Evolutionary conservation across 1,140 invertebrate genomes (phyloP).

Genomic region (Drosophila nebulosa): DNA sequence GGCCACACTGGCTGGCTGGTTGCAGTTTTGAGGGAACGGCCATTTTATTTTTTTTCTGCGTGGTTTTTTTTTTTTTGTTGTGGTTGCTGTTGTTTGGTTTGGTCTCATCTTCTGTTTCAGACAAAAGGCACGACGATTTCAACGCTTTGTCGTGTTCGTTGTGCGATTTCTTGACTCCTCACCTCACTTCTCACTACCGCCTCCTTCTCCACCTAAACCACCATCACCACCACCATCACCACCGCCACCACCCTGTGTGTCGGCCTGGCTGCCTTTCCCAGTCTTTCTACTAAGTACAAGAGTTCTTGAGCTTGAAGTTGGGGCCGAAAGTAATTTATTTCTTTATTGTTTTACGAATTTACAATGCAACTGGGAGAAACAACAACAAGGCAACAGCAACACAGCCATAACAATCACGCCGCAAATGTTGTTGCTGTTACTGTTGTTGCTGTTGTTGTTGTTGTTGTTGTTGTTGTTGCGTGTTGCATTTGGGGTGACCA

Average conservation of each 20-base stretch:
- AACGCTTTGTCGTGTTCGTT: slow-evolving; percentile 79
- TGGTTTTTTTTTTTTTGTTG: slow-evolving; percentile 31
- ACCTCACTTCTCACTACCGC: neutral
- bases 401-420: slow-evolving; percentile 77
- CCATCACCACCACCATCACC: neutral
- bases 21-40: slow-evolving; percentile 60
- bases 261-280: slow-evolving; percentile 15
- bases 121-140: slow-evolving; percentile 79
- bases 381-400: slow-evolving; percentile 52
- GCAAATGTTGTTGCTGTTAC: slow-evolving; percentile 53
- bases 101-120: slow-evolving; percentile 35
- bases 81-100: slow-evolving; percentile 14
- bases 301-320: slow-evolving; percentile 73
- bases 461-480: slow-evolving; percentile 47
- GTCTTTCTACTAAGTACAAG: slow-evolving; percentile 51
- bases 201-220: neutral
- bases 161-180: slow-evolving; percentile 14
- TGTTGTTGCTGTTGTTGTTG: slow-evolving; percentile 52
- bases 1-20: slow-evolving; percentile 66
- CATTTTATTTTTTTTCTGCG: slow-evolving; percentile 48
- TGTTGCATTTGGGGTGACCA: slow-evolving; percentile 78
- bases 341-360: slow-evolving; percentile 81
- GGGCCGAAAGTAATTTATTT: slow-evolving; percentile 80
- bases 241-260: neutral
- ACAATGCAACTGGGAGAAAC: slow-evolving; percentile 75